Evolutionary conservation across 2,888 invertebrate species (phyloP), one percentile per base, ranked within the genome.

Genomic region (Escarpia spicata): DNA sequence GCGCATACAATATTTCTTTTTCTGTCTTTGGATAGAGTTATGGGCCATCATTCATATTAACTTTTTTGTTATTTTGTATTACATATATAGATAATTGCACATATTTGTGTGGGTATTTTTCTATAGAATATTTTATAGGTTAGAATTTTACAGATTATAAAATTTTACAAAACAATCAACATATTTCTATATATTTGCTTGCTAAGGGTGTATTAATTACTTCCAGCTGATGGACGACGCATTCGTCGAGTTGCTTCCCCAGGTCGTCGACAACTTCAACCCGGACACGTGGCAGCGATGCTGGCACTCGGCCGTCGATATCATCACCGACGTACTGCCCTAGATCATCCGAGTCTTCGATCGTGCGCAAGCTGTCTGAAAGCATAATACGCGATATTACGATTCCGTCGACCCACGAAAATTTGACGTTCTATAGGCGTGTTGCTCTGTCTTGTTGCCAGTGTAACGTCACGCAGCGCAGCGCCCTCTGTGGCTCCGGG

Each of bases 201-300:
- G 19, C n/a, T 75, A 75, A 75, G 26, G 6, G 2, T 26, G 6
- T 19, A n/a, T 75, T 75, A 2, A 75, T 75, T 75, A 3, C 26
- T 75, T 75, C 26, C 92, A 93, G 93, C 45, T 91, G 58, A 58
- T 93, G 89, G 92, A 43, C 15, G 89, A 92, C 52, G 60, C 93
- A 6, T 92, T 93, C 89, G 44, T 43, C 10, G 60, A 92, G 15
- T 92, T 93, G 45, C 91, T 93, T 44, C 93, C 93, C 52, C 93
- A 93, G 92, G 93, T 92, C 52, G 90, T 45, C 92, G 58, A 89
- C 45, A 92, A 93, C 60, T 93, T 92, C 93, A 93, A 93, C 93
- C 19, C 89, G 3, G 92, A 44, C 31, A 93, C 93, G 89, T 93
- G 93, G 93, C 44, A 92, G 75, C 91, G 93, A 43, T 93, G 93